Evolutionary conservation across 1,140 invertebrate genomes (phyloP).

Genomic region (Subanguina moxae): DNA sequence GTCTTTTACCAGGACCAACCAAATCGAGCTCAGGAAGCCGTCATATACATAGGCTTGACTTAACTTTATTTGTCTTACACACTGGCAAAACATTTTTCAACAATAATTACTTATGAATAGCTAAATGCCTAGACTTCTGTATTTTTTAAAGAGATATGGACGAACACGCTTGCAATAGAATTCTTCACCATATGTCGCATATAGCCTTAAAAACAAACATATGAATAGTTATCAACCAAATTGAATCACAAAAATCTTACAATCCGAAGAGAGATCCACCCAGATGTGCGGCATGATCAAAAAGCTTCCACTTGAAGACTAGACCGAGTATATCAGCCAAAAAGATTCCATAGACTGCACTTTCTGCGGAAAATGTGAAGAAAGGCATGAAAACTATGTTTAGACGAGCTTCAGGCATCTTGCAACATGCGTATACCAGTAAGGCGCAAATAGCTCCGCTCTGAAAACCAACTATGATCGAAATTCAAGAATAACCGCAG

Average conservation of each 20-base stretch:
- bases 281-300: constrained; percentile 96
- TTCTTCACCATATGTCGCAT: constrained; percentile 16
- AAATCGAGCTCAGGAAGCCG: too few relatives aligned
- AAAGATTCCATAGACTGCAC: constrained; percentile 83
- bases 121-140: neutral
- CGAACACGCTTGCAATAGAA: constrained; percentile 5
- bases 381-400: constrained; percentile 83
- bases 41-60: too few relatives aligned
- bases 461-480: constrained; percentile 62
- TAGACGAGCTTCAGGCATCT: constrained; percentile 78
- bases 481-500: too few relatives aligned
- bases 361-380: constrained; percentile 77
- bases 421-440: constrained; percentile 77
- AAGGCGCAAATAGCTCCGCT: constrained; percentile 88
- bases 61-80: constrained; percentile 63
- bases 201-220: constrained; percentile 14
- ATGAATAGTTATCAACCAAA: neutral
- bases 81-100: constrained; percentile 6
- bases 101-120: neutral
- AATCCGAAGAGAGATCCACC: constrained; percentile 80
- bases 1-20: too few relatives aligned
- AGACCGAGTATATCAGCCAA: constrained; percentile 71
- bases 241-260: constrained; percentile 18
- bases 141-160: neutral
- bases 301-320: constrained; percentile 78